Evolutionary conservation across 2,888 invertebrate species (phyloP).

Genomic region (Xanthorhoe designata): DNA sequence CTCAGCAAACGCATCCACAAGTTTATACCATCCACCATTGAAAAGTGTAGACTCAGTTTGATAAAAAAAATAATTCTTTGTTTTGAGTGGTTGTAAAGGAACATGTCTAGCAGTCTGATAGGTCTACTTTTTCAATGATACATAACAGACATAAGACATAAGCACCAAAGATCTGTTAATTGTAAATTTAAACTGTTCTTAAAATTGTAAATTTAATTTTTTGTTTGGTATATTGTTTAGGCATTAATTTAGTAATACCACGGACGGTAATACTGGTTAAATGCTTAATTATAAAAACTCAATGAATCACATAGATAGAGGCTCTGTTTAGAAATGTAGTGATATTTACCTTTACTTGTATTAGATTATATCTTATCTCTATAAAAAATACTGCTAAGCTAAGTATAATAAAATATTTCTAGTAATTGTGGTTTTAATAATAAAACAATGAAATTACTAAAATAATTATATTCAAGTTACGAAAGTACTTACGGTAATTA

Average conservation of each 20-base stretch:
- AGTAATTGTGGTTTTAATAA: constrained; percentile 37
- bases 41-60: too few species aligned
- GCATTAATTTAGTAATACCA: not conserved
- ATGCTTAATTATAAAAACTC: not conserved
- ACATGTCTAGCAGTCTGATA: too few species aligned
- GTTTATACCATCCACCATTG: constrained; percentile 78
- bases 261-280: too few species aligned
- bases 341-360: not conserved
- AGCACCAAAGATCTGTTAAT: too few species aligned
- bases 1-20: constrained; percentile 61
- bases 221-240: not conserved
- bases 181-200: too few species aligned
- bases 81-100: too few species aligned
- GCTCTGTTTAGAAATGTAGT: constrained; percentile 7
- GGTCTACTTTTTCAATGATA: too few species aligned
- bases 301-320: not conserved
- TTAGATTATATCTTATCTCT: constrained; percentile 8
- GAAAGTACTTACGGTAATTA: constrained; percentile 53
- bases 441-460: constrained; percentile 53
- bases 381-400: constrained; percentile 15
- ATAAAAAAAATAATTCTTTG: too few species aligned
- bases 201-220: too few species aligned
- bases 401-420: constrained; percentile 21
- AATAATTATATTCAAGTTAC: constrained; percentile 53
- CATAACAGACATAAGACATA: too few species aligned